These are phyloP conservation scores for Drosophila sturtevanti DNA, from an alignment of 1,140 invertebrate genomes.

Conservation along the genomic window DNA sequence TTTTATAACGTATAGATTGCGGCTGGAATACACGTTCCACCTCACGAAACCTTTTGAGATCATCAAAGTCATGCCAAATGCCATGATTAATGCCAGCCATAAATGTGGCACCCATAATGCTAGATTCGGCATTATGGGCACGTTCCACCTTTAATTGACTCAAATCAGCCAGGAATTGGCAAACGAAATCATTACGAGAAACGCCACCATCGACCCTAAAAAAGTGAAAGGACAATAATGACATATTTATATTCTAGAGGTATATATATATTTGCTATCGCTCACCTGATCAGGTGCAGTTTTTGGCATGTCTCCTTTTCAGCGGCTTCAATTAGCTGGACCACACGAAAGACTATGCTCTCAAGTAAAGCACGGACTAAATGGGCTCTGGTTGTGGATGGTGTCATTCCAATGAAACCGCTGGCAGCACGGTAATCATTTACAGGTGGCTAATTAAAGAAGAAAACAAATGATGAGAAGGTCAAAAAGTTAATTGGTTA, in stretches of 20 bases:
- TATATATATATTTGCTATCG: background rate
- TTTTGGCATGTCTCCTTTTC: constrained; percentile 86
- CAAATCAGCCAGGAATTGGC: constrained; percentile 93
- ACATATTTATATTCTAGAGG: no score
- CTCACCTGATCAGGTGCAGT: constrained; percentile 86
- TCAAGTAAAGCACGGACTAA: constrained; percentile 93
- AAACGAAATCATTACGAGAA: constrained; percentile 94
- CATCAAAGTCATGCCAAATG: constrained; percentile 89
- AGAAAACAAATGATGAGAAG: constrained; percentile 15
- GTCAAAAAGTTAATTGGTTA: background rate
- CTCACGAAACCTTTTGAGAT: constrained; percentile 85
- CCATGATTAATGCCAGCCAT: constrained; percentile 91
- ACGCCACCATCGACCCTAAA: constrained; percentile 96
- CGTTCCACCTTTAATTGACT: constrained; percentile 89
- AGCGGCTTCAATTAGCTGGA: constrained; percentile 89
- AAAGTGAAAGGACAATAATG: constrained; percentile 20
- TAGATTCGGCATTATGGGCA: constrained; percentile 87
- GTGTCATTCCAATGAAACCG: constrained; percentile 93
- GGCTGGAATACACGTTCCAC: constrained; percentile 87
- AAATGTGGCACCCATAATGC: constrained; percentile 91
- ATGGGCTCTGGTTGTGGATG: constrained; percentile 90
- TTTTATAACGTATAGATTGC: constrained; percentile 81
- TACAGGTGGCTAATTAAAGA: constrained; percentile 89
- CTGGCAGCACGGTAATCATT: constrained; percentile 92
- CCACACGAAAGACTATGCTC: constrained; percentile 92